These are phyloP conservation scores for Lasiurus cinereus DNA, from an alignment of 2,113 vertebrate genomes.

Conservation along the genomic window DNA sequence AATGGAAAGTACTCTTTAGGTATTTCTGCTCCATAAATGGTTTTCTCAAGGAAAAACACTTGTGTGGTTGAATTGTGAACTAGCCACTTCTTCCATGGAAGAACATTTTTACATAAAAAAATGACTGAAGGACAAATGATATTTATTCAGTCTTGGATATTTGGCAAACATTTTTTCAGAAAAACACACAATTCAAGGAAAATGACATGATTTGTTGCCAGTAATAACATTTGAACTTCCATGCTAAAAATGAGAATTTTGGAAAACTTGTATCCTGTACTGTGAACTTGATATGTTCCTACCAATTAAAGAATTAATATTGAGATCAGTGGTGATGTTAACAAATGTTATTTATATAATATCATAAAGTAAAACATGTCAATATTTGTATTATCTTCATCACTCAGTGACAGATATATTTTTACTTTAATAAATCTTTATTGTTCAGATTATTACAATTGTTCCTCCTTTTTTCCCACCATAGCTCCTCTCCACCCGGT, in stretches of 20 bases:
- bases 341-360: not conserved
- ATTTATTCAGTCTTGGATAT: conserved; percentile 25
- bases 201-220: not conserved
- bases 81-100: not conserved
- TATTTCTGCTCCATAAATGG: not conserved
- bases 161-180: not conserved
- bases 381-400: not conserved
- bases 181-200: not conserved
- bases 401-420: not conserved
- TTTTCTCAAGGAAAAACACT: not conserved
- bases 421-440: not conserved
- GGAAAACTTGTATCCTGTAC: not conserved
- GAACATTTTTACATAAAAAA: not conserved
- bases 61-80: not conserved
- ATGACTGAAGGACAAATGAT: not conserved
- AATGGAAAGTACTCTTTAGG: not conserved
- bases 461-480: no score
- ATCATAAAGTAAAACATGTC: conserved; percentile 30
- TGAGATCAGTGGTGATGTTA: not conserved
- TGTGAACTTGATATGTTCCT: not conserved
- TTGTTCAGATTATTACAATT: no score
- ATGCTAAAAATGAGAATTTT: conserved; percentile 42
- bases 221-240: not conserved
- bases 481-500: no score
- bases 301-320: conserved; percentile 14